Evolutionary conservation across 2,113 vertebrate genomes (phyloP), one percentile per base, ranked within the genome.

Genomic region (Indicator maculatus): DNA sequence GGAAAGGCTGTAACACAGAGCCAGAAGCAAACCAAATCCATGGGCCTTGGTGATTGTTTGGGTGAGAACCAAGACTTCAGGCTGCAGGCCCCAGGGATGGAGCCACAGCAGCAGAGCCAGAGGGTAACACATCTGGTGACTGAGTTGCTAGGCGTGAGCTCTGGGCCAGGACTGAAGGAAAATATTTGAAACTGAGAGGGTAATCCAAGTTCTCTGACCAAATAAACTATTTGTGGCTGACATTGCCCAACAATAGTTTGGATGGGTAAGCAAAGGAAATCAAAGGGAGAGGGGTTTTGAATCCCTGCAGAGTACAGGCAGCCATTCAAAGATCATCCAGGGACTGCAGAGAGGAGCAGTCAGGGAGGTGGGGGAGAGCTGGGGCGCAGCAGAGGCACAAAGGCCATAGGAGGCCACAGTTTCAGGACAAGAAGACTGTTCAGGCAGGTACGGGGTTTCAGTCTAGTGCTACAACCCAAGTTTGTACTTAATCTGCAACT

Each of bases 221-320:
- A 76, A 69, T 12, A 23, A 89, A 85, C 71, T 16, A 5, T 27
- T 67, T 93, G 89, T 76, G 81, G 90, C 55, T 79, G 72, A 70
- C 27, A 2, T 66, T 91, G 82, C 92, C 93, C 92, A 94, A 76
- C 84, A 85, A 85, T 78, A 93, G 91, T 44, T 91, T 72, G 89
- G 88, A 80, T 26, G 79, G 75, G 45, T 56, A 82, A 89, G 78
- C 72, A 52, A 79, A 91, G 74, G 81, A 75, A 90, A 87, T 75
- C 58, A 84, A 90, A 83, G 86, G 73, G 84, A 79, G 74, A 93
- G 78, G n/a, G 66, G 72, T 82, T 72, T 58, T 0, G 12, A 81
- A 53, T 76, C 85, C 56, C 67, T n/a, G 28, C 65, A 41, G 79
- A 83, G 55, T 45, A 56, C 9, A 12, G 63, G 41, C 74, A 91